A percentile compares a stretch with the other conserved stretches of the same genome.
These are phyloP conservation scores for Hydropsyche tenuis DNA, from an alignment of 1,140 invertebrate genomes.

Conservation along the genomic window DNA sequence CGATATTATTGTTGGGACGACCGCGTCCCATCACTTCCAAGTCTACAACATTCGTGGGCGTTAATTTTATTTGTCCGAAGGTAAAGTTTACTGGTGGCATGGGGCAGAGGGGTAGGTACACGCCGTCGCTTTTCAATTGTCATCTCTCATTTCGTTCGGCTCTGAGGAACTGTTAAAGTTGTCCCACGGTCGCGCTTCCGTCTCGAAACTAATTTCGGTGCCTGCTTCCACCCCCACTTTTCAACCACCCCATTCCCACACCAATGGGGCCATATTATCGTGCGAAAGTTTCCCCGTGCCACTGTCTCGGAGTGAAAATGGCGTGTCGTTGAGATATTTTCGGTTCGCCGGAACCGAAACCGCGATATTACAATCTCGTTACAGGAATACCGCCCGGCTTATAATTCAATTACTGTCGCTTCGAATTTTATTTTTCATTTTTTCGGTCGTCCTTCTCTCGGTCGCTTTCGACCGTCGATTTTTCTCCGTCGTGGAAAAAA, in stretches of 20 bases:
- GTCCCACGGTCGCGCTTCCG: constrained; percentile 1
- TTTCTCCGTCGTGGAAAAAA: not conserved
- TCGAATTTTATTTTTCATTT: constrained; percentile 16
- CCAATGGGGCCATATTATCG: constrained; percentile 17
- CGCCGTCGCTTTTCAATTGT: constrained; percentile 27
- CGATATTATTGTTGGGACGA: too few relatives aligned
- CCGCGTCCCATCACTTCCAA: not conserved
- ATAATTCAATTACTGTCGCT: constrained; percentile 21
- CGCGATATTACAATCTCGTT: constrained; percentile 21
- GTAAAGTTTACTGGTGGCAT: not conserved
- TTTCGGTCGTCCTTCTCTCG: too few relatives aligned
- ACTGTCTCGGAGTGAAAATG: constrained; percentile 3
- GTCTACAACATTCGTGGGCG: not conserved
- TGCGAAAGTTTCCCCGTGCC: constrained; percentile 5
- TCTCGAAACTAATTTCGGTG: constrained; percentile 29
- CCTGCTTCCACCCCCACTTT: not conserved
- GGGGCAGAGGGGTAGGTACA: not conserved
- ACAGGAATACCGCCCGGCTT: constrained; percentile 8
- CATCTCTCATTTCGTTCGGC: constrained; percentile 20
- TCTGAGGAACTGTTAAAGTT: constrained; percentile 21
- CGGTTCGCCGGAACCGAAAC: constrained; percentile 14
- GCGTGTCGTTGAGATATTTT: constrained; percentile 21
- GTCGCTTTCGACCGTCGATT: too few relatives aligned
- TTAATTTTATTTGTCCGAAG: constrained; percentile 25
- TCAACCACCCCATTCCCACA: not conserved